These are phyloP conservation scores for Andrena hattorfiana DNA, from an alignment of 2,888 invertebrate genomes.

Conservation along the genomic window DNA sequence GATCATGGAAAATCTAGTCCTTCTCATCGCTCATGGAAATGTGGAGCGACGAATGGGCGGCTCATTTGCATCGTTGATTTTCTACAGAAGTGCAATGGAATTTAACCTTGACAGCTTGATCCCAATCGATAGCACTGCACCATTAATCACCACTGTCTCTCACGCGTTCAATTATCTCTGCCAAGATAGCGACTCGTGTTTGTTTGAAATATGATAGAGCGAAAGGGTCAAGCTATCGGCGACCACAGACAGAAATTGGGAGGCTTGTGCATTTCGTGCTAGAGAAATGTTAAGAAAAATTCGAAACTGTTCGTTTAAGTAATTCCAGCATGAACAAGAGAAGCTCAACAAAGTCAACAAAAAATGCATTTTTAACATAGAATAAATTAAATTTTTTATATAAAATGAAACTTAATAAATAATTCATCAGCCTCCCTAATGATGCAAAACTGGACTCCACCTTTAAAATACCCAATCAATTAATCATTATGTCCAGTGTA, in stretches of 20 bases:
- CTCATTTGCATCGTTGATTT: slow-evolving; percentile 27
- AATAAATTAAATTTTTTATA: too few relatives aligned
- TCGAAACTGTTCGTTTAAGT: background rate
- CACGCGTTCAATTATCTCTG: slow-evolving; percentile 3
- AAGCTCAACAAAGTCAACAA: too few relatives aligned
- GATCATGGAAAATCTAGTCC: slow-evolving; percentile 12
- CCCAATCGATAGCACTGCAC: slow-evolving; percentile 21
- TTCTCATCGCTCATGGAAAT: slow-evolving; percentile 34
- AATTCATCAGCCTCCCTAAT: background rate
- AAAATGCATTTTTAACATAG: too few relatives aligned
- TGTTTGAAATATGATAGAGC: background rate
- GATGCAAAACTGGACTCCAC: background rate
- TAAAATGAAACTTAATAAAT: background rate
- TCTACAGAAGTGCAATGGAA: slow-evolving; percentile 47
- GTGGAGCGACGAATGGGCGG: slow-evolving; percentile 32
- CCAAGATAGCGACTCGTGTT: background rate
- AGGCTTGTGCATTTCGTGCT: background rate
- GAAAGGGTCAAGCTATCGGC: background rate
- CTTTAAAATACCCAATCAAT: slow-evolving; percentile 18
- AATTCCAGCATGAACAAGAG: background rate
- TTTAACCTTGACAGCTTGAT: slow-evolving; percentile 59
- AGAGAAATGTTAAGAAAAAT: background rate
- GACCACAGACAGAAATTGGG: background rate
- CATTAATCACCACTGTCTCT: slow-evolving; percentile 33
- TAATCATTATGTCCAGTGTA: slow-evolving; percentile 45